These are phyloP conservation scores for Lemur catta DNA, from an alignment of 2,797 vertebrate species.

Conservation along the genomic window DNA sequence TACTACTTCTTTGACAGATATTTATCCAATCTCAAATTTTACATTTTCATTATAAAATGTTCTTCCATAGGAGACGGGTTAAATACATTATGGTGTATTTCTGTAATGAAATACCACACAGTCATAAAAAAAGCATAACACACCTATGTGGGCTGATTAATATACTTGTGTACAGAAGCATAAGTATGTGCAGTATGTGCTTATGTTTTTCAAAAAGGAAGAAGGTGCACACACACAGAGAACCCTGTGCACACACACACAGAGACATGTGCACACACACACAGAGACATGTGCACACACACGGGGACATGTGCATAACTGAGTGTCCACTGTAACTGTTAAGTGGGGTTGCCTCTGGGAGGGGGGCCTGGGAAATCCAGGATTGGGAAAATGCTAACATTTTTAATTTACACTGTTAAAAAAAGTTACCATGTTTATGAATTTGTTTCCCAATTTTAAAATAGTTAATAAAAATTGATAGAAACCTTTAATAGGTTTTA, in stretches of 20 bases:
- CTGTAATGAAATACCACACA: background rate
- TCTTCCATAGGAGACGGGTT: background rate
- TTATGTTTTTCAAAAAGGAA: background rate
- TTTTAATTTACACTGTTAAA: background rate
- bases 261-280: background rate
- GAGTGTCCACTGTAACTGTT: background rate
- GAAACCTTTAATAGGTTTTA: background rate
- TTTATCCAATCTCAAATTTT: background rate
- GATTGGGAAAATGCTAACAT: background rate
- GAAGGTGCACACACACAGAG: rapidly evolving
- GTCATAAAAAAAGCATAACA: background rate
- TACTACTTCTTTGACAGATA: background rate
- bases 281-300: rapidly evolving
- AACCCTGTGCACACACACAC: background rate
- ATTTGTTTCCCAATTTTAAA: background rate
- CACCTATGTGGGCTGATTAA: background rate
- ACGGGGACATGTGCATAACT: background rate
- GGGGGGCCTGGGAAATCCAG: background rate
- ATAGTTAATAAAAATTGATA: background rate
- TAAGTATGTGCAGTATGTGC: background rate
- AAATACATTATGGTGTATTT: background rate
- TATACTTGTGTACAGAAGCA: background rate
- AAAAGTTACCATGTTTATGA: background rate
- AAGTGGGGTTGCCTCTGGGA: background rate
- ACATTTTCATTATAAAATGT: background rate